phyloP scores from a whole-genome alignment of 2,113 vertebrate genomes.

The Campylomormyrus tamandua region DNA sequence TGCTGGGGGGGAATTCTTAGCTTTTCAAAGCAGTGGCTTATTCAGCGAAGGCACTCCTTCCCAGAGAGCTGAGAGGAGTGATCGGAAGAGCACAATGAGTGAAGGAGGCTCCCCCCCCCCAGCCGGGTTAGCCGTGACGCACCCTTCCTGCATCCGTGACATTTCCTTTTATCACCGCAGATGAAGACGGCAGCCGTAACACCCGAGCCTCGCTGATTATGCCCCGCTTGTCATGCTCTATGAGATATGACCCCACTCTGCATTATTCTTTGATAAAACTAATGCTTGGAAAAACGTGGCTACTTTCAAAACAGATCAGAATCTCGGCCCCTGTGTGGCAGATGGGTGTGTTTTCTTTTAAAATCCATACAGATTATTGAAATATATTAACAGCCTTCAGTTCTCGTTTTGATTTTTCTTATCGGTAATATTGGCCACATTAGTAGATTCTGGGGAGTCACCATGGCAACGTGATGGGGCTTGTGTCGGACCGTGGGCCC shows the following conservation, averaged over 20 bases:
- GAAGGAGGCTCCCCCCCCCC: not conserved
- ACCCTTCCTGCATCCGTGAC: not conserved
- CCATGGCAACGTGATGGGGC: not conserved
- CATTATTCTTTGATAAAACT: not conserved
- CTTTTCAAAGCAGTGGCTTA: not conserved
- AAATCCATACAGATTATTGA: not conserved
- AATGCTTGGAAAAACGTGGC: not conserved
- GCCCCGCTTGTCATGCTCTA: not conserved
- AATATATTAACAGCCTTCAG: not conserved
- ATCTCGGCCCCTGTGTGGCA: not conserved
- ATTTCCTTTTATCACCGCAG: not conserved
- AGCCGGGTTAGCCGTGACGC: not conserved
- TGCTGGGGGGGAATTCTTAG: not conserved
- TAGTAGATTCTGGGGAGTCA: not conserved
- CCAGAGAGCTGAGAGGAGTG: not conserved
- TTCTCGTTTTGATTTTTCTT: not conserved
- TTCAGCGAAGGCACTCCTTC: not conserved
- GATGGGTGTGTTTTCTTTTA: not conserved
- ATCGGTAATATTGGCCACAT: not conserved
- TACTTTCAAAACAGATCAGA: not conserved
- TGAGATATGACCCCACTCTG: no score
- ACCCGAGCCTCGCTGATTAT: not conserved
- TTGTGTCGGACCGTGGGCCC: not conserved
- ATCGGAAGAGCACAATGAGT: not conserved
- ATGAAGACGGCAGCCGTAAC: not conserved